A percentile compares a stretch with the other conserved stretches of the same genome.
These are phyloP conservation scores for Halictus rubicundus DNA, from an alignment of 1,140 invertebrate species.

Conservation along the genomic window DNA sequence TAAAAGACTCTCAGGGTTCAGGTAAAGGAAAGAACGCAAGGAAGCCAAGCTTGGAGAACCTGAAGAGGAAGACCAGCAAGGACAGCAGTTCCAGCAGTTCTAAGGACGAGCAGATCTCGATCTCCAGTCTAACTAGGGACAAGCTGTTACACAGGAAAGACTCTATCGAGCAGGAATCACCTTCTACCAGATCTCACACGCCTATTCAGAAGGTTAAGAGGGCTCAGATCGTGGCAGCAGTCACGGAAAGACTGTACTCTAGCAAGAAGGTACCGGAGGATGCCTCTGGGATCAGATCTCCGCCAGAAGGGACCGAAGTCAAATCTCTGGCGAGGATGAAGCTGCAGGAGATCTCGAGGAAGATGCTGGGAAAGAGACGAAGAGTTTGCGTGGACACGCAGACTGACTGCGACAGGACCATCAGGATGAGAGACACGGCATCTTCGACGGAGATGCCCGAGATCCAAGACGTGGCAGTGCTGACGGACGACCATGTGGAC, in stretches of 20 bases:
- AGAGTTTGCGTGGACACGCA: conserved; percentile 83
- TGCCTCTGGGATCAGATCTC: conserved; percentile 69
- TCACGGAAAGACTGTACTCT: conserved; percentile 85
- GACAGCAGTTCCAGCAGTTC: conserved; percentile 73
- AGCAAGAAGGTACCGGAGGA: conserved; percentile 83
- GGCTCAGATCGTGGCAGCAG: conserved; percentile 86
- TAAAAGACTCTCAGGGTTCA: conserved; percentile 31
- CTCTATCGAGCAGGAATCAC: conserved; percentile 62
- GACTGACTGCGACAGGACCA: conserved; percentile 79
- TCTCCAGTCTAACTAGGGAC: conserved; percentile 51
- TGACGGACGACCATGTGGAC: conserved; percentile 73
- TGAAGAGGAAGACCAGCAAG: conserved; percentile 71
- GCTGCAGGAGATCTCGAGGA: conserved; percentile 76
- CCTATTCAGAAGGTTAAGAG: conserved; percentile 74
- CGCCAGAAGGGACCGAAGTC: conserved; percentile 65
- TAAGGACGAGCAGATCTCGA: conserved; percentile 68
- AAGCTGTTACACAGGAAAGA: conserved; percentile 57
- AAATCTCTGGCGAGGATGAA: conserved; percentile 71
- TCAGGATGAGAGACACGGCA: conserved; percentile 82
- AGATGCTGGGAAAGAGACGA: conserved; percentile 79
- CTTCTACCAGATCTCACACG: conserved; percentile 53
- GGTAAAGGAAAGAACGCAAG: conserved; percentile 39
- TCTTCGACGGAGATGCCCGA: conserved; percentile 71
- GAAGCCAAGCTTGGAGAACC: conserved; percentile 63
- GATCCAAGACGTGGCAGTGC: conserved; percentile 66